Conservation (phyloP, 2,113 vertebrate species). For the Acinonyx jubatus region DNA sequence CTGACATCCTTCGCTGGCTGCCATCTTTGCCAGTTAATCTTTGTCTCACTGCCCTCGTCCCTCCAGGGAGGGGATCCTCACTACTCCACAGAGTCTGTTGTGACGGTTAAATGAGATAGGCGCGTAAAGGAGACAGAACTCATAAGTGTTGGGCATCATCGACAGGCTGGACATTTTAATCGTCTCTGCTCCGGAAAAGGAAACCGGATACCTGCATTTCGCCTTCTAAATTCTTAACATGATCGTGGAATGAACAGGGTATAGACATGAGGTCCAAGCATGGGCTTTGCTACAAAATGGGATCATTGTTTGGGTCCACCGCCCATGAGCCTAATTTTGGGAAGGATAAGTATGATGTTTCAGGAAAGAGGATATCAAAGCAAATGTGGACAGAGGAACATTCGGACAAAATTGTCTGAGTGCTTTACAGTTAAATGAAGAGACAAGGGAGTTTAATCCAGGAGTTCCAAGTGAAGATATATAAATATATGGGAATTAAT, state of each 20-base stretch:
- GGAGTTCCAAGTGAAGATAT: slow-evolving; percentile 40
- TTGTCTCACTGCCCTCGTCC: neutral
- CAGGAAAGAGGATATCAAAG: neutral
- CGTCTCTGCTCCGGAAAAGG: neutral
- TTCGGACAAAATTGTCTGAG: neutral
- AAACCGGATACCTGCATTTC: neutral
- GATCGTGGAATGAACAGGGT: neutral
- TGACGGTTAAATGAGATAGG: neutral
- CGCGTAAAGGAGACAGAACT: neutral
- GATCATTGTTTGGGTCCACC: neutral
- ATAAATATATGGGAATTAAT: slow-evolving; percentile 57
- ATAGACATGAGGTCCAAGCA: neutral
- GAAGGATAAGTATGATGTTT: neutral
- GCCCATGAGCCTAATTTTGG: neutral
- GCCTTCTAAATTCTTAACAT: neutral
- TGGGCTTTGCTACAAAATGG: neutral
- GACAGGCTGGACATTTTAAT: neutral
- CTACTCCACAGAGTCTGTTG: neutral
- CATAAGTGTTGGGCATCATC: neutral
- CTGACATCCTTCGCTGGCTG: neutral
- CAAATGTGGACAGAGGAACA: neutral
- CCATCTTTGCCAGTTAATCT: neutral
- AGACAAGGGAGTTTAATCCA: slow-evolving; percentile 1
- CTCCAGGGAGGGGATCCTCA: neutral
- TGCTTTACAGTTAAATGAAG: slow-evolving; percentile 40